Evolutionary conservation across 2,113 vertebrate genomes (phyloP), one percentile per base, ranked within the genome.

Genomic region (zebrafish (Danio rerio)): DNA sequence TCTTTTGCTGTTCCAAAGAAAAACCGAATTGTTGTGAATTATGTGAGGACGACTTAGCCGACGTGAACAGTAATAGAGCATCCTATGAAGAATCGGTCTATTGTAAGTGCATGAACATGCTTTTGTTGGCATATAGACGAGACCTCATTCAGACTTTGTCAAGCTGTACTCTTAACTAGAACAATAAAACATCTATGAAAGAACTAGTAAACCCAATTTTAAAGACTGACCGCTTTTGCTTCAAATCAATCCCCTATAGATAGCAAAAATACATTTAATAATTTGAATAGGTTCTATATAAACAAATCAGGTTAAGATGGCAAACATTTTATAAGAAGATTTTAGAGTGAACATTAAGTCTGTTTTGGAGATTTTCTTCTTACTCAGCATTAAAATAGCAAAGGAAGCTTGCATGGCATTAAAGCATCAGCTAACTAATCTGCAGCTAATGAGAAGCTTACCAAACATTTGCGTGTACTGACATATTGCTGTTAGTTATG

Each of bases 41-140:
- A 68, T 68, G 11, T 68, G 43, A 47, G 18, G 40, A 55, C 9
- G 16, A 21, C n/a, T 59, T 72, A 45, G 42, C 10, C 12, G 0
- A 6, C 42, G 6, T 61, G 55, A 61, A 47, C 42, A 9, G 55
- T 76, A 61, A 61, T 47, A 76, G n/a, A 9, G 53, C n/a, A 47
- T 47, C 45, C 56, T 47, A 47, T 59, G 12, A 76, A 59, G 53
- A 76, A 76, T 59, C 7, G 47, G n/a, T n/a, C 42, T n/a, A 59
- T 76, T 76, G 73, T 47, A 20, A 21, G 56, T 21, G 8, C 47
- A 42, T 47, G 12, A 47, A 15, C 43, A 12, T 58, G 53, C 53
- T 74, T 69, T 20, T 59, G 40, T 59, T 15, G 40, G 55, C 55
- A 58, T 45, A 12, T n/a, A 69, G 11, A 73, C 50, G 15, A 73